Conservation (phyloP, 1,140 invertebrate species). For the Zaprionus gabonicus region DNA sequence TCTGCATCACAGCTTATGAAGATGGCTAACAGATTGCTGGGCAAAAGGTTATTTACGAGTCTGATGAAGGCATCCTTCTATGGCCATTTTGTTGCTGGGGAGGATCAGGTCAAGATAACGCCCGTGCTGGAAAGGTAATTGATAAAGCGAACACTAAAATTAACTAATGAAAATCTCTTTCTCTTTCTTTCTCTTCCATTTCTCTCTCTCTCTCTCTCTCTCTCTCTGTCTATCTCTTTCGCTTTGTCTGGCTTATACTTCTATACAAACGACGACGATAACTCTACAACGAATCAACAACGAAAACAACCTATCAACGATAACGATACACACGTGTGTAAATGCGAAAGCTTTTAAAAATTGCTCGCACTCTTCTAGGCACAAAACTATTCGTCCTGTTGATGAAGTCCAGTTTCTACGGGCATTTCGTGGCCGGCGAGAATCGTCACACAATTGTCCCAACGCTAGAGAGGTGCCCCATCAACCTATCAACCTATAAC, state of each 20-base stretch:
- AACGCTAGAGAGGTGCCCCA: constrained; percentile 88
- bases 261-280: constrained; percentile 20
- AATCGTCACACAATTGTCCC: constrained; percentile 95
- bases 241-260: constrained; percentile 34
- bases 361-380: constrained; percentile 92
- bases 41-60: constrained; percentile 90
- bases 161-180: constrained; percentile 70
- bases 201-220: constrained; percentile 55
- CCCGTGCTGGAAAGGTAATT: constrained; percentile 84
- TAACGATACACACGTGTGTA: constrained; percentile 2
- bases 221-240: constrained; percentile 77
- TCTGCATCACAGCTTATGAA: constrained; percentile 92
- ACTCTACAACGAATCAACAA: constrained; percentile 22
- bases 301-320: constrained; percentile 7
- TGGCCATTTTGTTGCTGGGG: constrained; percentile 98
- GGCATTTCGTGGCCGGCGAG: constrained; percentile 99
- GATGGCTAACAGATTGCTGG: constrained; percentile 89
- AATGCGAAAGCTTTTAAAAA: constrained; percentile 92
- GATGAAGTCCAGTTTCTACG: constrained; percentile 98
- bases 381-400: constrained; percentile 92
- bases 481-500: background rate
- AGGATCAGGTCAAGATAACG: constrained; percentile 85
- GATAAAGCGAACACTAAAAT: constrained; percentile 48
- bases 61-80: constrained; percentile 96
- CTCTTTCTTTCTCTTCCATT: constrained; percentile 75